Evolutionary conservation across 1,140 invertebrate genomes (phyloP).

Genomic region (Drosophila lini): DNA sequence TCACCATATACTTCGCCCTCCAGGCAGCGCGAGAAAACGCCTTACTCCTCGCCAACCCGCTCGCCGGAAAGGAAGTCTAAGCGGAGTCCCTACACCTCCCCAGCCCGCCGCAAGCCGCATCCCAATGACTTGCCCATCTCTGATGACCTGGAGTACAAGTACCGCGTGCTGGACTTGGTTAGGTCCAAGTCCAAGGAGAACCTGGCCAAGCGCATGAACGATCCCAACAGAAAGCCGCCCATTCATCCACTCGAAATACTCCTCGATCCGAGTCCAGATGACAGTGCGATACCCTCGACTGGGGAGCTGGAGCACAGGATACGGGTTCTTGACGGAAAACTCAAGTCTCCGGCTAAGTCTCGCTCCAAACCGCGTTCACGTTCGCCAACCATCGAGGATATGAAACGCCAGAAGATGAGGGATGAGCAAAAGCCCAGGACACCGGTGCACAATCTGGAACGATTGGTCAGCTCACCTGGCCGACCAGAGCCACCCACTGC

Average conservation of each 20-base stretch:
- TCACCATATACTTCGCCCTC: slow-evolving; percentile 63
- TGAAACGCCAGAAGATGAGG: slow-evolving; percentile 65
- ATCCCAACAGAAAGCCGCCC: slow-evolving; percentile 65
- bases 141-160: slow-evolving; percentile 76
- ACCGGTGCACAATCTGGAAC: slow-evolving; percentile 67
- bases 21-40: slow-evolving; percentile 42
- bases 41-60: slow-evolving; percentile 60
- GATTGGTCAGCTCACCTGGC: slow-evolving; percentile 54
- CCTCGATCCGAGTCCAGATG: slow-evolving; percentile 74
- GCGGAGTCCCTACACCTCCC: slow-evolving; percentile 59
- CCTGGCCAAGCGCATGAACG: slow-evolving; percentile 53
- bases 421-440: slow-evolving; percentile 59
- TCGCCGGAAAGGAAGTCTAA: slow-evolving; percentile 15
- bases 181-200: slow-evolving; percentile 76
- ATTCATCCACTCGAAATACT: slow-evolving; percentile 81
- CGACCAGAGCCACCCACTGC: slow-evolving; percentile 72
- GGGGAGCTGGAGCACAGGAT: slow-evolving; percentile 78
- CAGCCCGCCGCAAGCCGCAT: slow-evolving; percentile 51
- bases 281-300: slow-evolving; percentile 69
- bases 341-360: slow-evolving; percentile 44
- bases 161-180: slow-evolving; percentile 70
- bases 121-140: slow-evolving; percentile 61
- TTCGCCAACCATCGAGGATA: slow-evolving; percentile 73
- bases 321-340: slow-evolving; percentile 66
- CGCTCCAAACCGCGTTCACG: slow-evolving; percentile 62